Evolutionary conservation across 2,113 vertebrate genomes (phyloP).

Genomic region (Thunnus maccoyii): DNA sequence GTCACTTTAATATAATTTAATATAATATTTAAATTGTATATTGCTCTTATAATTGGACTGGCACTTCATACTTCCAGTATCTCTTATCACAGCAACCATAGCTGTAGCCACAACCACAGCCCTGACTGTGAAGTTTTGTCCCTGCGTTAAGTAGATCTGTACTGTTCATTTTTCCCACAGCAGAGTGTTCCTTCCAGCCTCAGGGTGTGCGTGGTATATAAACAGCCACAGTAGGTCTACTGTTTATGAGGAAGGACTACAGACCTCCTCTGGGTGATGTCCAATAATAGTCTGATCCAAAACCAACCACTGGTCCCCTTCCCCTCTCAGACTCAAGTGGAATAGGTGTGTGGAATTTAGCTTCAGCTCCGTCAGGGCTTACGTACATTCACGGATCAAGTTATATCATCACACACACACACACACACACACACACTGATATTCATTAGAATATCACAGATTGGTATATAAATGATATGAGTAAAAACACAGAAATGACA

Average conservation of each 20-base stretch:
- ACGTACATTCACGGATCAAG: slow-evolving; percentile 1
- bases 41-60: too few relatives aligned
- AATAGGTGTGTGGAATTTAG: slow-evolving; percentile 34
- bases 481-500: not conserved
- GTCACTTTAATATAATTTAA: too few relatives aligned
- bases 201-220: slow-evolving; percentile 11
- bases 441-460: slow-evolving; percentile 8
- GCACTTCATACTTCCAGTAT: too few relatives aligned
- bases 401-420: not conserved
- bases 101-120: not conserved
- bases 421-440: not conserved
- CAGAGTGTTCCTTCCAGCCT: slow-evolving; percentile 8
- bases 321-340: slow-evolving; percentile 5
- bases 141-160: slow-evolving; percentile 1
- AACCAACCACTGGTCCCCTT: slow-evolving; percentile 19
- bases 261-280: slow-evolving; percentile 33
- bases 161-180: slow-evolving; percentile 22
- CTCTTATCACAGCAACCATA: not conserved
- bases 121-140: slow-evolving; percentile 1
- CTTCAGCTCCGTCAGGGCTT: not conserved
- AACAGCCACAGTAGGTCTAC: slow-evolving; percentile 36
- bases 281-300: slow-evolving; percentile 39
- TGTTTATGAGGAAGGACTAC: slow-evolving; percentile 23
- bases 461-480: not conserved
- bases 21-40: too few relatives aligned